phyloP scores from a whole-genome alignment of 2,113 vertebrate species.

The Paralichthys olivaceus region DNA sequence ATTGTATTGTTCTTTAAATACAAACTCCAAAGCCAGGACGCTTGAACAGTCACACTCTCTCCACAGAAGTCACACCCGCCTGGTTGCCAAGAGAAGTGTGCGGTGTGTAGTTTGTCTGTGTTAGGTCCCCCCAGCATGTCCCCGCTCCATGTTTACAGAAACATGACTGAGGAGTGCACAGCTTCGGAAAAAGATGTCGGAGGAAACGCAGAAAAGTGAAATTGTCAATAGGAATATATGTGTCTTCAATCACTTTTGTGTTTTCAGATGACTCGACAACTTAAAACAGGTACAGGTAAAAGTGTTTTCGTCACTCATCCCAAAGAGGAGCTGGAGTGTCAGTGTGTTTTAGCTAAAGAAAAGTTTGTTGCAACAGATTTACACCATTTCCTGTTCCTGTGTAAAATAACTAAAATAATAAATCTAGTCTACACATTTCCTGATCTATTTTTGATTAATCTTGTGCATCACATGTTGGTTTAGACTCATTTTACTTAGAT shows the following conservation, averaged over 20 bases:
- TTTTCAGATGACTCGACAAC: background rate
- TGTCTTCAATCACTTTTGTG: conserved; percentile 17
- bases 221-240: conserved; percentile 14
- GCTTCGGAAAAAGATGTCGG: background rate
- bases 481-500: conserved; percentile 7
- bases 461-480: background rate
- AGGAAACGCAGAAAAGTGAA: conserved; percentile 6
- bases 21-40: conserved; percentile 23
- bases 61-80: conserved; percentile 67
- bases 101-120: conserved; percentile 42
- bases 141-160: conserved; percentile 47
- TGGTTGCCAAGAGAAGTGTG: conserved; percentile 59
- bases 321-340: background rate
- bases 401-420: too few relatives aligned
- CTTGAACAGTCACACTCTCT: conserved; percentile 59
- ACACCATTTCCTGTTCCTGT: conserved; percentile 19
- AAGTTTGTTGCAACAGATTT: background rate
- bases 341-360: background rate
- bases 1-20: conserved; percentile 7
- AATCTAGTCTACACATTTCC: too few relatives aligned
- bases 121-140: conserved; percentile 45
- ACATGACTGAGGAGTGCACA: conserved; percentile 31
- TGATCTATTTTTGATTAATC: conserved; percentile 10
- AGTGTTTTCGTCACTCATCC: too few relatives aligned
- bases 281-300: too few relatives aligned